Base-by-base conservation (phyloP, 2,113 vertebrate genomes). In the Leucoraja erinaceus region DNA sequence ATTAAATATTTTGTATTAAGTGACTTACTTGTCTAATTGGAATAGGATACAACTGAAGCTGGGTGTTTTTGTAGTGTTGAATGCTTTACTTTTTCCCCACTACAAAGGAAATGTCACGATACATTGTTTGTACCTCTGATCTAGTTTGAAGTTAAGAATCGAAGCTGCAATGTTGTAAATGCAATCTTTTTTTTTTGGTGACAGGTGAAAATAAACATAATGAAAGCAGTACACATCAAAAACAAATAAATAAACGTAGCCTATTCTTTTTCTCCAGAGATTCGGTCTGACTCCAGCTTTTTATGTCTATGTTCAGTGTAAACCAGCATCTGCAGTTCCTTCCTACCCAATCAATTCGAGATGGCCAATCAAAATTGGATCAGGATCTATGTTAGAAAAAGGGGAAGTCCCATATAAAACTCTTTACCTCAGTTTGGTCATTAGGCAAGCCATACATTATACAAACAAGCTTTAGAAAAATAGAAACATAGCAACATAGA, bases 1-100 rank as follows among this genome's bases (percentile, higher is more conserved):
- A 54, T 18, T 54, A 91, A 72, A 91, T 54, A 88, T 91, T 31
- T 47, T 72, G 38, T 25, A 38, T 72, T 47, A 28, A 91, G 12
- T 91, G 68, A 66, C 31, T 91, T 91, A 54, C 70, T 90, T 22
- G 33, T 72, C 33, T 70, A 70, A 90, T 68, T 70, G 66, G 61
- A 70, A 72, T 11, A 91, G 33, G 22, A 54, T 91, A 38, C 9
- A 47, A 72, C 10, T 91, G 38, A 72, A 47, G 22, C 33, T 22
- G 7, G 6, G 28, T 91, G 4, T 72, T 72, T 70, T 91, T 72
- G 90, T 31, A 88, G 63, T 63, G 11, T 88, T 86, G 25, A 86
- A 86, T n/a, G 56, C 5, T 86, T 63, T 28, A 25, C 81, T 59
- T 84, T 84, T 20, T 59, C 56, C 12, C 54, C 28, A 22, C 25